Base-by-base conservation (phyloP, 2,888 invertebrate genomes). In the Trichogramma dendrolimi region DNA sequence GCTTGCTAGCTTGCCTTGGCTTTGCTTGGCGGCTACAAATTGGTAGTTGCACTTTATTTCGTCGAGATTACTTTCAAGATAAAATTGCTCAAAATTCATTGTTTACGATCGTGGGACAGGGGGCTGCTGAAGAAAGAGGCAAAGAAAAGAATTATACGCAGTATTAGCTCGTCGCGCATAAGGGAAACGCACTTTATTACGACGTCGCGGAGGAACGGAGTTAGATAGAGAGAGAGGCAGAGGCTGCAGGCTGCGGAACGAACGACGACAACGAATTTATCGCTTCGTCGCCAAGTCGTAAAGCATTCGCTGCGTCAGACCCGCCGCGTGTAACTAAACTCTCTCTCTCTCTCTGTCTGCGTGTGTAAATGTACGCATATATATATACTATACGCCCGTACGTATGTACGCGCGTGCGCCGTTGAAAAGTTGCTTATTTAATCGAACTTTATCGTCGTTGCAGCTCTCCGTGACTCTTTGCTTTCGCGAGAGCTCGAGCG, bases 401-500 rank as follows among this genome's bases (percentile, higher is more conserved):
- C 27, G 27, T 27, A 27, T 27, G 27, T 27, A 27, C 27, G 27
- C 27, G 27, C 27, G 27, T 27, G 27, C 1, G 27, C 46, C 40
- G 56, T 41, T 63, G 48, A 56, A 60, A 64, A 64, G 57, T 59
- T 61, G 47, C 59, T 43, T 57, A 57, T 58, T 52, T 61, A 55
- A 64, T 60, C 64, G 54, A 61, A 64, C 51, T 64, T 64, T 64
- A 62, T 64, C 47, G 54, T 14, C 53, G 49, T 5, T 5, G 6
- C 5, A 48, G 48, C n/a, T 14, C 27, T 11, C 27, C 27, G 4
- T 48, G 48, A 6, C 11, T 48, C 5, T 48, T 11, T 48, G 48
- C 8, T 6, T 48, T 6, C 11, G 47, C 11, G 47, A n/a, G 47
- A n/a, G 14, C 27, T 27, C 27, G 27, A 27, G 27, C 27, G 27